Evolutionary conservation across 1,140 invertebrate genomes (phyloP).

Genomic region (Pemphigus obesinymphae): DNA sequence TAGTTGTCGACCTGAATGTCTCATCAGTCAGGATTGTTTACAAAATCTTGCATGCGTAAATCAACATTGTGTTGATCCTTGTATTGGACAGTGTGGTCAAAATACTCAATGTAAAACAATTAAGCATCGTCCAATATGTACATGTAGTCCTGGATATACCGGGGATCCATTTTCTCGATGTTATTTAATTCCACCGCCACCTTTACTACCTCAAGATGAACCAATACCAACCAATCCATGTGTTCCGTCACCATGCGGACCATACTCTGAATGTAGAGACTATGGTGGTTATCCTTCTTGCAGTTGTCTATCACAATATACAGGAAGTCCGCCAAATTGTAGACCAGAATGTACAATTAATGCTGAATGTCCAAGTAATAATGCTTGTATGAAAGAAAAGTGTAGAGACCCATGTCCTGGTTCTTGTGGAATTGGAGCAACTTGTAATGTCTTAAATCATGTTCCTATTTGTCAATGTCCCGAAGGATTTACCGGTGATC

Average conservation of each 20-base stretch:
- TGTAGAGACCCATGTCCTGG: slow-evolving; percentile 51
- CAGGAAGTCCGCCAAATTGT: slow-evolving; percentile 53
- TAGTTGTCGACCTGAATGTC: slow-evolving; percentile 55
- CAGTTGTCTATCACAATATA: slow-evolving; percentile 51
- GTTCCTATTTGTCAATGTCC: slow-evolving; percentile 53
- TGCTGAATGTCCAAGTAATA: slow-evolving; percentile 50
- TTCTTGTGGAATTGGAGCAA: slow-evolving; percentile 52
- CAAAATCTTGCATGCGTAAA: slow-evolving; percentile 53
- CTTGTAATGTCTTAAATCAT: slow-evolving; percentile 54
- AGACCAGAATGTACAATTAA: slow-evolving; percentile 53
- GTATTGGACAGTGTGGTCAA: slow-evolving; percentile 56
- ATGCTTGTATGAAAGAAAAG: slow-evolving; percentile 51
- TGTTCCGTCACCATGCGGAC: slow-evolving; percentile 56
- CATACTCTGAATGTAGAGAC: slow-evolving; percentile 54
- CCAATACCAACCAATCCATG: slow-evolving; percentile 49
- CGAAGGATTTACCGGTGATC: slow-evolving; percentile 54
- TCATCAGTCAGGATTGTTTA: slow-evolving; percentile 53
- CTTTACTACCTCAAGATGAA: slow-evolving; percentile 45
- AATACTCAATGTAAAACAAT: slow-evolving; percentile 64
- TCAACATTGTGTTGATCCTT: slow-evolving; percentile 55
- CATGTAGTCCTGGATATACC: slow-evolving; percentile 60
- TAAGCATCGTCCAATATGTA: slow-evolving; percentile 73
- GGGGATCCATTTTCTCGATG: slow-evolving; percentile 66
- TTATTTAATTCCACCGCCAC: slow-evolving; percentile 45
- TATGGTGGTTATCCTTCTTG: slow-evolving; percentile 51